Evolutionary conservation across 1,140 invertebrate genomes (phyloP).

Genomic region (Agraylea sexmaculata): DNA sequence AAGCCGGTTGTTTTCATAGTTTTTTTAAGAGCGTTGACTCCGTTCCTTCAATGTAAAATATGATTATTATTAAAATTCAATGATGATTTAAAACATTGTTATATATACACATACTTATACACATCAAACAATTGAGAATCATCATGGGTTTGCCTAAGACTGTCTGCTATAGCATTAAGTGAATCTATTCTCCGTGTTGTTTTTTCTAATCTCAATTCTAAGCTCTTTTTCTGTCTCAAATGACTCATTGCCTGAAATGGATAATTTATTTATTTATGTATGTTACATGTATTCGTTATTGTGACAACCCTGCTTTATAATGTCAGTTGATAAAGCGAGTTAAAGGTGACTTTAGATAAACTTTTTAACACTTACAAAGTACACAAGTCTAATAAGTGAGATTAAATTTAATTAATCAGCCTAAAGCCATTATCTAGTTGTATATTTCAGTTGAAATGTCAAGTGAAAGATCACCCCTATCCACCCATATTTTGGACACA

Average conservation of each 20-base stretch:
- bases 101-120: constrained; percentile 25
- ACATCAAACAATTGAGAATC: constrained; percentile 30
- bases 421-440: too few species aligned
- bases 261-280: background rate
- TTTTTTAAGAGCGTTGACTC: constrained; percentile 30
- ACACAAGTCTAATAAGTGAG: too few species aligned
- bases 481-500: too few species aligned
- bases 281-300: too few species aligned
- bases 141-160: constrained; percentile 26
- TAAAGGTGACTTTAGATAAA: too few species aligned
- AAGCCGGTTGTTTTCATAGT: constrained; percentile 29
- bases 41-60: constrained; percentile 25
- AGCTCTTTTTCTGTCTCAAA: constrained; percentile 29
- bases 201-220: constrained; percentile 23
- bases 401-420: too few species aligned
- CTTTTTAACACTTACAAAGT: too few species aligned
- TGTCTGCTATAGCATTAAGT: constrained; percentile 27
- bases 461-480: too few species aligned
- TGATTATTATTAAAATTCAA: background rate
- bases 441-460: too few species aligned
- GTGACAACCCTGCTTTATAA: too few species aligned
- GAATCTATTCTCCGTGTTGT: constrained; percentile 29
- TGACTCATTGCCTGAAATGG: constrained; percentile 31
- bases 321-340: too few species aligned
- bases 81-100: background rate